These are phyloP conservation scores for Philopedon plagiatum DNA, from an alignment of 2,888 invertebrate species.

Conservation along the genomic window DNA sequence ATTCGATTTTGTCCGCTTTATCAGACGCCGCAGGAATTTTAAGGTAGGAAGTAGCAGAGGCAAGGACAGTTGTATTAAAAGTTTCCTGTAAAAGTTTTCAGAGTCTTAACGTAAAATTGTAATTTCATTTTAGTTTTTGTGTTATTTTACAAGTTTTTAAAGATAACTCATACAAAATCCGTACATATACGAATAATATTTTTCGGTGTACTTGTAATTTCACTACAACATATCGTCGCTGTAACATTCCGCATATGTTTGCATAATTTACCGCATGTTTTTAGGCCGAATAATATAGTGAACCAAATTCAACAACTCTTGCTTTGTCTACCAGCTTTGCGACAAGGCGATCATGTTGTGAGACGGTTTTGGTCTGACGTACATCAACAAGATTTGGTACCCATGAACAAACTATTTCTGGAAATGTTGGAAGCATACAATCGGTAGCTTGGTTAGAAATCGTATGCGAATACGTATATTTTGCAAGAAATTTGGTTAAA, in stretches of 20 bases:
- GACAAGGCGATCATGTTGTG: slow-evolving; percentile 91
- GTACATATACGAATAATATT: no score
- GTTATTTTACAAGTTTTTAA: no score
- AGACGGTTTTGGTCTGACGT: slow-evolving; percentile 92
- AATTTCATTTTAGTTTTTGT: not conserved
- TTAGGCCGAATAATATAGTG: slow-evolving; percentile 80
- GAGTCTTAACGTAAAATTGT: no score
- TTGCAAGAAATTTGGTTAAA: slow-evolving; percentile 38
- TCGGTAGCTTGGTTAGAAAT: slow-evolving; percentile 70
- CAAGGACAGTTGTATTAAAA: no score
- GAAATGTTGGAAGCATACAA: slow-evolving; percentile 93
- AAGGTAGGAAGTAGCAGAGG: slow-evolving; percentile 69
- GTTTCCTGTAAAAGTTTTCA: no score
- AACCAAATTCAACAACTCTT: slow-evolving; percentile 89
- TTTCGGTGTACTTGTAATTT: not conserved
- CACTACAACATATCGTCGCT: no score
- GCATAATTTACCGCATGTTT: no score
- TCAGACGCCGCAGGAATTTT: slow-evolving; percentile 89
- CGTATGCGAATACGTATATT: not conserved
- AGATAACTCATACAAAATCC: no score
- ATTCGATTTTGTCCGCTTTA: slow-evolving; percentile 87
- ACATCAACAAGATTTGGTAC: slow-evolving; percentile 89
- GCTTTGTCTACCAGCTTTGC: slow-evolving; percentile 87
- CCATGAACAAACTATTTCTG: slow-evolving; percentile 96
- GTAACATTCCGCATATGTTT: no score